Evolutionary conservation across 2,888 invertebrate genomes (phyloP).

Genomic region (Callinectes sapidus): DNA sequence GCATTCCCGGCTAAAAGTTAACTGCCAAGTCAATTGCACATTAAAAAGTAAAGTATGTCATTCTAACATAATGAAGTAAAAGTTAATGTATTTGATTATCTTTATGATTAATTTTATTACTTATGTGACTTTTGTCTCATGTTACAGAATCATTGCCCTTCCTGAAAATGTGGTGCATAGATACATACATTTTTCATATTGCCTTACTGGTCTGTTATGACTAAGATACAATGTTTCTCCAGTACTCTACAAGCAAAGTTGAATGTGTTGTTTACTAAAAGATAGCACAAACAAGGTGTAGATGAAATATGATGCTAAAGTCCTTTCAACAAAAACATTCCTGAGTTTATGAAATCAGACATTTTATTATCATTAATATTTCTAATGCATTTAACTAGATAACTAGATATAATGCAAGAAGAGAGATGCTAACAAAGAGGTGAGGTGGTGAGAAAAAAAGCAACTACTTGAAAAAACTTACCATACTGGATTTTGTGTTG

Average conservation of each 20-base stretch:
- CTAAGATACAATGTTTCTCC: neutral
- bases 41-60: neutral
- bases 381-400: neutral
- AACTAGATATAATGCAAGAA: neutral
- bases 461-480: neutral
- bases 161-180: neutral
- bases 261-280: neutral
- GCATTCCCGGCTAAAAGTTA: neutral
- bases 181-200: neutral
- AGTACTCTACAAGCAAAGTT: neutral
- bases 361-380: neutral
- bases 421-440: slow-evolving; percentile 1
- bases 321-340: neutral
- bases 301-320: neutral
- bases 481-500: neutral
- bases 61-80: neutral
- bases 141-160: neutral
- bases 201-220: neutral
- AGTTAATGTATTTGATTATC: neutral
- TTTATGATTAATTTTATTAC: neutral
- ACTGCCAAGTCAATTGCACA: neutral
- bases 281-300: neutral
- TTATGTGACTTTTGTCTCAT: neutral
- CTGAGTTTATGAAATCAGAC: neutral
- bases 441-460: neutral